Evolutionary conservation across 2,888 invertebrate species (phyloP).

Genomic region (Podabrus alpinus): DNA sequence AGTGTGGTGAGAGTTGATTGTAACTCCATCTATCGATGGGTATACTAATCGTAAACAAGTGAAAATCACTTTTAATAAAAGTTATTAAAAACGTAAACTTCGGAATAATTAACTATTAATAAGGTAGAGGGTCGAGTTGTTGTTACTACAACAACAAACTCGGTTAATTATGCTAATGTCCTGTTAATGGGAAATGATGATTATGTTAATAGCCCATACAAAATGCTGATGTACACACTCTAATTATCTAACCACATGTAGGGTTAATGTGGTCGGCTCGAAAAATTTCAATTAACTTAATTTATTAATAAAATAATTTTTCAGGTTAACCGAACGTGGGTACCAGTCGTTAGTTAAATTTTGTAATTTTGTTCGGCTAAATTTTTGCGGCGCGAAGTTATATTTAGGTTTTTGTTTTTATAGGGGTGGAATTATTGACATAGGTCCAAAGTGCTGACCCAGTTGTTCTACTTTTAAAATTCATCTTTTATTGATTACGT

Average conservation of each 20-base stretch:
- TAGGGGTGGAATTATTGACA: not conserved
- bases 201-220: slow-evolving; percentile 45
- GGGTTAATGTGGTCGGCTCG: not conserved
- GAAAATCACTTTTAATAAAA: not conserved
- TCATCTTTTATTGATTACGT: not conserved
- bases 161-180: slow-evolving; percentile 43
- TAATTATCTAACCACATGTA: slow-evolving; percentile 11
- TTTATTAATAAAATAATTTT: not conserved
- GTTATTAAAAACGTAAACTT: not conserved
- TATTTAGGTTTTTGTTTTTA: not conserved
- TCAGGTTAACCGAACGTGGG: not conserved
- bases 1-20: not conserved
- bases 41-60: too few species aligned
- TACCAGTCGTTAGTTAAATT: not conserved
- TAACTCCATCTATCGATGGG: too few species aligned
- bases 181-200: slow-evolving; percentile 46
- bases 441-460: not conserved
- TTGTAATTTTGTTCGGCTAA: not conserved
- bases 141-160: slow-evolving; percentile 21
- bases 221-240: slow-evolving; percentile 30
- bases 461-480: not conserved
- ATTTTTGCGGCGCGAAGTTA: not conserved
- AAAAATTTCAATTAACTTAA: not conserved
- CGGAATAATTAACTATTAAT: not conserved
- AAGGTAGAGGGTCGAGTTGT: slow-evolving; percentile 13